Evolutionary conservation across 2,113 vertebrate genomes (phyloP), one percentile per base, ranked within the genome.

Genomic region (Fregetta grallaria): DNA sequence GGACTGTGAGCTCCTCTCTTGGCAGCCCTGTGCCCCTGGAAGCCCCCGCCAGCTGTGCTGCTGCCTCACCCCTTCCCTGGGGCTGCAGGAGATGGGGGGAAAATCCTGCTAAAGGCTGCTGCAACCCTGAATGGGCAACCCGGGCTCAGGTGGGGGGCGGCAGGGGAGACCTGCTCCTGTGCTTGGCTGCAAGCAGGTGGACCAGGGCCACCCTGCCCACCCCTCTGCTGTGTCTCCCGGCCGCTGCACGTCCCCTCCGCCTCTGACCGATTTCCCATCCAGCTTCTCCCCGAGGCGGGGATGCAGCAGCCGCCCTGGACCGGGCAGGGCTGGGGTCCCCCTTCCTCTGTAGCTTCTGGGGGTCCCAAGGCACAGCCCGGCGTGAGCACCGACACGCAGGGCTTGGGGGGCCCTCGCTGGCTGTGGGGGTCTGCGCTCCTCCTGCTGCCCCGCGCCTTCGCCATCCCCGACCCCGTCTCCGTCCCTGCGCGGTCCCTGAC

Each of bases 231-330:
- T 4, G 2, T 9, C 56, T 23, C 27, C 21, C 14, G n/a, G 21
- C 44, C 6, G 3, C 44, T 21, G 58, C 15, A 6, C 19, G 2
- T 22, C 23, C 52, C 22, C 45, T 20, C n/a, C 2, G 3, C 8
- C 56, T 71, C 66, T 19, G n/a, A 20, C 20, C 7, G 4, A 7
- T n/a, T 40, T 59, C 55, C 26, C 68, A 52, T 0, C 11, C 55
- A 6, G 18, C 26, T 45, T 65, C n/a, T 63, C 11, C 19, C 30
- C 1, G 5, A 6, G 22, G 10, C 0, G 10, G 11, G 26, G n/a
- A 4, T 7, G 59, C 23, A 23, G 20, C 62, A 66, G 66, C 32
- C 9, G 5, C 49, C 14, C 32, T 26, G 40, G 47, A 11, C 36
- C 2, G 52, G 30, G 13, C 56, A 77, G 23, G 40, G 42, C 47